Evolutionary conservation across 2,888 invertebrate genomes (phyloP).

Genomic region (Drosophila pullipes): DNA sequence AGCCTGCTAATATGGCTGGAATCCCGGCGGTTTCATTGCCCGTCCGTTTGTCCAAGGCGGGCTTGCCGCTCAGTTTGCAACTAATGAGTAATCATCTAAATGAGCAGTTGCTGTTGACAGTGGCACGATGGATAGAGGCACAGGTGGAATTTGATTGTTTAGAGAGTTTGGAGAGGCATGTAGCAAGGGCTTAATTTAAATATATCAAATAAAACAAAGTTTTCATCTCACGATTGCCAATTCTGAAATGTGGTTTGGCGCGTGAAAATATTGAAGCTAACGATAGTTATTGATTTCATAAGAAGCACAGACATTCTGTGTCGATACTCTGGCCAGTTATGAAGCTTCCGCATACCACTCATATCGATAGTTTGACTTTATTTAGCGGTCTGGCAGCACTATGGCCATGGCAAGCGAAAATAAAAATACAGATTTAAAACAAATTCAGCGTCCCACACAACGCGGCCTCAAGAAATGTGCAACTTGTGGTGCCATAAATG

Average conservation of each 20-base stretch:
- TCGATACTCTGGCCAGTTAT: neutral
- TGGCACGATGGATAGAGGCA: constrained; percentile 93
- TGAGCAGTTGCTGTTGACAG: constrained; percentile 91
- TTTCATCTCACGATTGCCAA: neutral
- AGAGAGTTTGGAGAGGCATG: constrained; percentile 44
- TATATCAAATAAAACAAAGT: neutral
- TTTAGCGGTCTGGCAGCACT: constrained; percentile 15
- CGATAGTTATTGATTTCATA: neutral
- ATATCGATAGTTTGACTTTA: constrained; percentile 2
- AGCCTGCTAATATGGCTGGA: constrained; percentile 98
- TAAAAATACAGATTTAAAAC: constrained; percentile 33
- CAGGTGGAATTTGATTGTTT: constrained; percentile 86
- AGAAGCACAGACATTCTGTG: neutral
- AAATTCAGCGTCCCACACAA: constrained; percentile 49
- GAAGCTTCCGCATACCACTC: fast-evolving
- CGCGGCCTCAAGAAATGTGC: constrained; percentile 91
- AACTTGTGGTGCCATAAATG: constrained; percentile 91
- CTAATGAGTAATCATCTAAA: constrained; percentile 93
- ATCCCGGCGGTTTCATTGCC: constrained; percentile 96
- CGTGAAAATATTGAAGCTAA: neutral
- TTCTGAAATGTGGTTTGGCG: neutral
- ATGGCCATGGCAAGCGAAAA: constrained; percentile 14
- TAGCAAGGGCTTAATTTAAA: neutral
- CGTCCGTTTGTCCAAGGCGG: constrained; percentile 89
- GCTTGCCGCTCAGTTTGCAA: constrained; percentile 94